Base-by-base conservation (phyloP, 2,113 vertebrate species). In the Sialia sialis region DNA sequence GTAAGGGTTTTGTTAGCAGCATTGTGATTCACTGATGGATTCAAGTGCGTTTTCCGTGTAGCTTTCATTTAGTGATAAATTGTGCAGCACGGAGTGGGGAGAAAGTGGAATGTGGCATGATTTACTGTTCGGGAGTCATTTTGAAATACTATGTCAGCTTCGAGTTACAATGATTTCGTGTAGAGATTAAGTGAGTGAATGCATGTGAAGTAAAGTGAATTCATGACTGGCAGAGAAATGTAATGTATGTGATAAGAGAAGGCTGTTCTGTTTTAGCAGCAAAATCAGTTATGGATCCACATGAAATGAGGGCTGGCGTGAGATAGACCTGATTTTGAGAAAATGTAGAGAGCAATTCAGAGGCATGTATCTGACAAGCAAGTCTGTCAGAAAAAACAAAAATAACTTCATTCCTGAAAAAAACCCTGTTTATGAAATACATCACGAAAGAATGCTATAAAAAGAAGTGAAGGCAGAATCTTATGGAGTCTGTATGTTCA, bases 1-100 rank as follows among this genome's bases (percentile, higher is more conserved):
- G 96, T 97, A 98, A 98, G 97, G 84, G 76, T 41, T 89, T 78
- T 58, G 66, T 52, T 19, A 44, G 22, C 83, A 5, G 3, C 39
- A 2, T 3, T 3, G 49, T 32, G 78, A 29, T 26, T 90, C 62
- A 12, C 34, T 59, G 27, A 34, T 3, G 32, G 60, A 78, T 87
- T 68, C 34, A 5, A 78, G 59, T 64, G 77, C 68, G 0, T 95
- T 62, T 79, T 64, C 62, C 27, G n/a, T 43, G 66, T 54, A 23
- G 39, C 34, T 76, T 87, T 56, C 73, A 46, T 87, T 82, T 68
- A 60, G 34, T 25, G 56, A 87, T 85, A 29, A 51, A 38, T 41
- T 41, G 58, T 44, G 51, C 13, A 56, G 79, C 0, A 19, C 59
- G 16, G 52, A 74, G 20, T 7, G 58, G 51, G 66, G 20, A 66